These are phyloP conservation scores for Rachycentron canadum DNA, from an alignment of 2,797 vertebrate species.

Conservation along the genomic window DNA sequence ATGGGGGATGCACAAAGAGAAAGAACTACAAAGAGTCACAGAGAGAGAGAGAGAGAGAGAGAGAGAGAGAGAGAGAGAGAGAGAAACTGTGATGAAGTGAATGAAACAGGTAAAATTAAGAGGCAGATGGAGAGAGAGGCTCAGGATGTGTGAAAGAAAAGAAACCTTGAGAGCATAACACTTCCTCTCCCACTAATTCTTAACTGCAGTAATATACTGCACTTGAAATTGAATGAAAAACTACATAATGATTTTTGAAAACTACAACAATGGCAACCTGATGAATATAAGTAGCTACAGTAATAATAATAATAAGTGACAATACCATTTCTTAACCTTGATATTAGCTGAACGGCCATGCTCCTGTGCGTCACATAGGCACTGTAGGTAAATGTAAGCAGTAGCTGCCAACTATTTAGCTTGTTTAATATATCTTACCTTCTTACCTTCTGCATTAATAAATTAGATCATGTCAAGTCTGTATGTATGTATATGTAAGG, in stretches of 20 bases:
- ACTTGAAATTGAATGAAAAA: not conserved
- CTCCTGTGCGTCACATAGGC: no score
- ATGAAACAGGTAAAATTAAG: not conserved
- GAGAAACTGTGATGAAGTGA: not conserved
- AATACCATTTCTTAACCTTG: no score
- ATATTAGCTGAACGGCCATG: no score
- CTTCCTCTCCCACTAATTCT: not conserved
- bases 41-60: conserved; percentile 5
- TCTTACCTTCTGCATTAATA: no score
- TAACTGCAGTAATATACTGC: not conserved
- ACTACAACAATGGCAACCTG: no score
- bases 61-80: conserved; percentile 10
- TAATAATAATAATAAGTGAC: no score
- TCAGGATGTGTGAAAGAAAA: conserved; percentile 38
- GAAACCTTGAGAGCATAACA: conserved; percentile 19
- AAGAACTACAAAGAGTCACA: not conserved
- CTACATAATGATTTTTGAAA: no score
- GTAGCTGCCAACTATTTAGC: no score
- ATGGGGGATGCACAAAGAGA: conserved; percentile 1
- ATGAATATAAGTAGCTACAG: not conserved
- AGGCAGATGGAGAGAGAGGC: conserved; percentile 1
- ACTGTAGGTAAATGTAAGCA: no score
- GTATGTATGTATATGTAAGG: no score
- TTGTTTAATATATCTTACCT: no score
- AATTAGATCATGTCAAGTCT: no score